Percentiles rank a stretch among this genome's conserved stretches.
Evolutionary conservation across 2,113 vertebrate species (phyloP).

Genomic region (Dipodomys stephensi): DNA sequence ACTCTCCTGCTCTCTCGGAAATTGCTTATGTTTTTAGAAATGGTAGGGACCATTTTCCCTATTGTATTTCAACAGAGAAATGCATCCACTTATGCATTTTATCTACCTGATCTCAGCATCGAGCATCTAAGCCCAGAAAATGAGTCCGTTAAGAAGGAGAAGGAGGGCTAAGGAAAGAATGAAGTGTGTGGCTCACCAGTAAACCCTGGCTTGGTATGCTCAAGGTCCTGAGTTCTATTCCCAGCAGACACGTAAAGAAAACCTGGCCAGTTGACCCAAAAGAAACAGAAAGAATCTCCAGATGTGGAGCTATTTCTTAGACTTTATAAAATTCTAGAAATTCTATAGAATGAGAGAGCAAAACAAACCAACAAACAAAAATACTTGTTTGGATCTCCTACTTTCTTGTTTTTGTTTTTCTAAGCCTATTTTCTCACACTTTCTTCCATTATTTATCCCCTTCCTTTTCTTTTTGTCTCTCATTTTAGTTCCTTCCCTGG

Average conservation of each 20-base stretch:
- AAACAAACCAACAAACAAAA: no score
- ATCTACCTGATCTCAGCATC: neutral
- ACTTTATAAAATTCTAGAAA: neutral
- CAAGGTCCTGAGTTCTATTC: neutral
- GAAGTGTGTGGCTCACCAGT: neutral
- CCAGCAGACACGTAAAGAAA: fast-evolving
- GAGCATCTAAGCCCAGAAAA: neutral
- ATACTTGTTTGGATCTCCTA: neutral
- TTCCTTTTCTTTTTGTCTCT: neutral
- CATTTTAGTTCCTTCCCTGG: neutral
- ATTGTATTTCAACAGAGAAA: neutral
- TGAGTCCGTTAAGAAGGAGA: no score
- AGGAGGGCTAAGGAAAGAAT: no score
- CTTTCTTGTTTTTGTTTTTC: neutral
- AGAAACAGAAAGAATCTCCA: neutral
- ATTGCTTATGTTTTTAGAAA: neutral
- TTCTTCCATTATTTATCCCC: neutral
- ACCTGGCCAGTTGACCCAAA: no score
- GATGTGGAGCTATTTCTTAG: neutral
- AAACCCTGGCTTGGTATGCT: neutral
- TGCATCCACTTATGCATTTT: neutral
- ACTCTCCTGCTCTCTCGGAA: neutral
- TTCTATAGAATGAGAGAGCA: no score
- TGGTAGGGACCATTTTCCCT: neutral
- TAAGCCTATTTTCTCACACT: fast-evolving